phyloP scores from a whole-genome alignment of 2,113 vertebrate species.

The Caranx melampygus region DNA sequence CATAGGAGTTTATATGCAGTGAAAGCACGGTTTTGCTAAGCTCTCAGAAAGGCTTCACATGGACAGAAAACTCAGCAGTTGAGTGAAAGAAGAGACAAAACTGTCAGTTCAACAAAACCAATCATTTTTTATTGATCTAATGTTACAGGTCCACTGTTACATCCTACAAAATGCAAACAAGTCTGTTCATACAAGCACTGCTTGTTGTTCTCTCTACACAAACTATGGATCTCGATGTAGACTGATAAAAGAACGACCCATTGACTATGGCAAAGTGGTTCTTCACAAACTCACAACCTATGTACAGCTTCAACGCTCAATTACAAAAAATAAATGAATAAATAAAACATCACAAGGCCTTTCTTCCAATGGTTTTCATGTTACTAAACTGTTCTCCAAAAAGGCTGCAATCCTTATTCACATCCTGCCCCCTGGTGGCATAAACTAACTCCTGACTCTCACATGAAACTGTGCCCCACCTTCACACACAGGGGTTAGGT shows the following conservation, averaged over 20 bases:
- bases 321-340: constrained; percentile 31
- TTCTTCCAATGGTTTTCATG: constrained; percentile 10
- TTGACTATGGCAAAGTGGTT: constrained; percentile 40
- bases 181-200: constrained; percentile 68
- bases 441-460: not conserved
- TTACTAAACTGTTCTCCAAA: not conserved
- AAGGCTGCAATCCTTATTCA: constrained; percentile 15
- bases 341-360: constrained; percentile 52
- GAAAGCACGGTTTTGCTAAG: not conserved
- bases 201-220: constrained; percentile 56
- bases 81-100: not conserved
- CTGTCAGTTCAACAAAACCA: constrained; percentile 21
- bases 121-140: constrained; percentile 70
- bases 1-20: not conserved
- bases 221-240: constrained; percentile 27
- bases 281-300: constrained; percentile 55
- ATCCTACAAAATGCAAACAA: constrained; percentile 66
- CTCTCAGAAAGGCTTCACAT: not conserved
- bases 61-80: too few species aligned
- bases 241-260: constrained; percentile 30
- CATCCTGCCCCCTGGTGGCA: constrained; percentile 68
- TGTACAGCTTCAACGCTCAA: constrained; percentile 36
- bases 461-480: not conserved
- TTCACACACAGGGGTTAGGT: not conserved
- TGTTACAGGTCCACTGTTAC: constrained; percentile 65